A percentile compares a stretch with the other conserved stretches of the same genome.
phyloP scores from a whole-genome alignment of 2,113 vertebrate genomes.

The Cnemophilus loriae region DNA sequence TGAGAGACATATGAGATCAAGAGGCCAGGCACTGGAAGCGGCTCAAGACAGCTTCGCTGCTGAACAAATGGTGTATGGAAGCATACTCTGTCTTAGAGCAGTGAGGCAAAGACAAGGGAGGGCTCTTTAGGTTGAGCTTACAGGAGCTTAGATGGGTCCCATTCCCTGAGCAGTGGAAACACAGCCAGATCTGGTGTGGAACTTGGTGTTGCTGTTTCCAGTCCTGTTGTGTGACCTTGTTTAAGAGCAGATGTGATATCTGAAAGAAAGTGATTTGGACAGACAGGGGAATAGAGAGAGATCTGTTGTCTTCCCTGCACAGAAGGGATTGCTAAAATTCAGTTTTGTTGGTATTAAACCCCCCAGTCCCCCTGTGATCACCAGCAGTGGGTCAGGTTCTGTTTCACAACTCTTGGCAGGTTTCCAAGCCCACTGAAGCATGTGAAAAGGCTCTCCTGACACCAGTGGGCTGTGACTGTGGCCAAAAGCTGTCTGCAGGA shows the following conservation, averaged over 20 bases:
- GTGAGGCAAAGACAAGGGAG: not conserved
- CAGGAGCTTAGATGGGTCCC: not conserved
- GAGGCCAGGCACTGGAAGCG: not conserved
- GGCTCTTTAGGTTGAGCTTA: not conserved
- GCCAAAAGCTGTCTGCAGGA: not conserved
- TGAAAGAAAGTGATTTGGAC: not conserved
- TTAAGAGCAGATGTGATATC: not conserved
- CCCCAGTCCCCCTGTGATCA: not conserved
- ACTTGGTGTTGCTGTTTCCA: not conserved
- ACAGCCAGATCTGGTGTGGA: not conserved
- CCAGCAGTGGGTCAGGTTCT: not conserved
- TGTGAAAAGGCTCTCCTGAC: not conserved
- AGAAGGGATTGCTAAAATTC: not conserved
- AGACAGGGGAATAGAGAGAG: not conserved
- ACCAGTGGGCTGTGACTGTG: not conserved
- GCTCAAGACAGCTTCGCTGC: not conserved
- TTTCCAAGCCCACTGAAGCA: not conserved
- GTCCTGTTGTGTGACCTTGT: not conserved
- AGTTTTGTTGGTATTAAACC: not conserved
- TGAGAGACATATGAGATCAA: not conserved
- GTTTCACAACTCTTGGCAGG: not conserved
- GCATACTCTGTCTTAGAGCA: not conserved
- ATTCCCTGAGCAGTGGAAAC: not conserved
- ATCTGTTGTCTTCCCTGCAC: not conserved
- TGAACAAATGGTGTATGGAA: not conserved